phyloP scores from a whole-genome alignment of 2,113 vertebrate species.

The Zosterops japonicus region DNA sequence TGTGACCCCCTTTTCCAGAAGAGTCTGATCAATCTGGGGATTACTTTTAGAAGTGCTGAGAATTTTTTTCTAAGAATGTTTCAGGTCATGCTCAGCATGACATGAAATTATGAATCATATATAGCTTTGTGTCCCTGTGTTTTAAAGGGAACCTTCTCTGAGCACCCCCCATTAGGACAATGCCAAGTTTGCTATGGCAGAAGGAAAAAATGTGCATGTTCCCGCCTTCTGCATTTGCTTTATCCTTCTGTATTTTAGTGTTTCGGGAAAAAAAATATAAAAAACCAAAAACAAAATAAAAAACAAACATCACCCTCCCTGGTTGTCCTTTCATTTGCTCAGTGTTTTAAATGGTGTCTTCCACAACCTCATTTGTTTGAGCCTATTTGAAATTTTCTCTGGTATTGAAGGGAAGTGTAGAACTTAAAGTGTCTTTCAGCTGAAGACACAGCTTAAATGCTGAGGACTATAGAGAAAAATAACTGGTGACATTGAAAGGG shows the following conservation, averaged over 20 bases:
- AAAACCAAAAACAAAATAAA: background rate
- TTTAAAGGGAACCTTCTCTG: background rate
- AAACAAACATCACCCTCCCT: background rate
- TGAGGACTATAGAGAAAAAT: background rate
- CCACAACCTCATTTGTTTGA: background rate
- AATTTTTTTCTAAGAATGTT: background rate
- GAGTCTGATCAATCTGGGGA: background rate
- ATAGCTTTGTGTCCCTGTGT: accelerated
- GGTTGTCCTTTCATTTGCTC: background rate
- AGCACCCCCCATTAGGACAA: accelerated
- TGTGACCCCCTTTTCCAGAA: background rate
- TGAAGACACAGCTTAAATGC: background rate
- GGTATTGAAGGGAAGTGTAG: background rate
- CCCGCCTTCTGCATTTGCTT: background rate
- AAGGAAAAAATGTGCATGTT: background rate
- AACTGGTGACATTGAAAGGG: background rate
- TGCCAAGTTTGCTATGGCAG: background rate
- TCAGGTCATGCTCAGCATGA: background rate
- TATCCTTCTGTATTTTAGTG: background rate
- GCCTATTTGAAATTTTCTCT: background rate
- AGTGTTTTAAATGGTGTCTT: background rate
- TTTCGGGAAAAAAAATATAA: background rate
- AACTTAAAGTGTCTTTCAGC: background rate
- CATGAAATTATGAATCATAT: background rate
- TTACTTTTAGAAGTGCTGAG: background rate